These are phyloP conservation scores for Pycnonotus jocosus DNA, from an alignment of 2,113 vertebrate species.

Conservation along the genomic window DNA sequence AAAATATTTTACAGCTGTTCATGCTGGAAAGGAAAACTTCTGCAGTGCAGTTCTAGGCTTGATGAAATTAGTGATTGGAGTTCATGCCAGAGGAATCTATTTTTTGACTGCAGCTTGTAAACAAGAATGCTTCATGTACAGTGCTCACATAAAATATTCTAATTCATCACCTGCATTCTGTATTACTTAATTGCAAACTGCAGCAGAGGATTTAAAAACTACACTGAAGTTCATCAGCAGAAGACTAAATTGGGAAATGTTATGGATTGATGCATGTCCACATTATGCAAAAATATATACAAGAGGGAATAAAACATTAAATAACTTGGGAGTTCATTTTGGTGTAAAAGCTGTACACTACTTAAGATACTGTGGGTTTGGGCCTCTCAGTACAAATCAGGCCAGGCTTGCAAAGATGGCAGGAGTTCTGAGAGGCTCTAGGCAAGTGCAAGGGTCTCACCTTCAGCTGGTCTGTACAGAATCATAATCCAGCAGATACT, in stretches of 20 bases:
- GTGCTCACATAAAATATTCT: not conserved
- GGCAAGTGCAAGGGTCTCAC: not conserved
- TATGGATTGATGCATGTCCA: not conserved
- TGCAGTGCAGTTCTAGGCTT: not conserved
- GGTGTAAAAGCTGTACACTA: not conserved
- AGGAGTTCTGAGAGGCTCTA: not conserved
- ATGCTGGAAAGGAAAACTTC: not conserved
- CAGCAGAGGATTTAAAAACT: not conserved
- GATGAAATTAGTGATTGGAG: not conserved
- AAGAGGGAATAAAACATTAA: not conserved
- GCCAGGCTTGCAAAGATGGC: not conserved
- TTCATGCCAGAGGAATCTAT: not conserved
- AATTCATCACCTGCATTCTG: not conserved
- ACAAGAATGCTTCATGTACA: not conserved
- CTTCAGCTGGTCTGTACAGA: not conserved
- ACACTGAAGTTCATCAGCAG: not conserved
- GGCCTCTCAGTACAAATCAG: not conserved
- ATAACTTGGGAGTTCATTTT: not conserved
- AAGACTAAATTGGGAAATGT: not conserved
- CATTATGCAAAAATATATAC: not conserved
- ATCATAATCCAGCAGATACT: not conserved
- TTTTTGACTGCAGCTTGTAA: not conserved
- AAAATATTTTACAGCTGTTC: not conserved
- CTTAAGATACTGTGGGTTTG: not conserved
- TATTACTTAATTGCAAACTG: not conserved